Evolutionary conservation across 1,140 invertebrate genomes (phyloP).

Genomic region (Dreissena polymorpha): DNA sequence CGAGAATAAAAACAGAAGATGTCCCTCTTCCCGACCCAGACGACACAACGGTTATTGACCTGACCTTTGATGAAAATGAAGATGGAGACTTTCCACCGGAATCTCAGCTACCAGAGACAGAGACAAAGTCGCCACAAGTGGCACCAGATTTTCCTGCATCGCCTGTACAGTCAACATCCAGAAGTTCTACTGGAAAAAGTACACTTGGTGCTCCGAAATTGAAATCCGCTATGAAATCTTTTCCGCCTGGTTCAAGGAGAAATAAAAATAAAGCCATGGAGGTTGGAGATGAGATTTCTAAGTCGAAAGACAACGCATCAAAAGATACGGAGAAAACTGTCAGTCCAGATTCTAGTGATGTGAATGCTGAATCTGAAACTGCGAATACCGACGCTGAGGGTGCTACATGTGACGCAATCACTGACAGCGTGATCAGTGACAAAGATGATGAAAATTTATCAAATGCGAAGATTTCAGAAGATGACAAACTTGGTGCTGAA

Average conservation of each 20-base stretch:
- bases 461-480: neutral
- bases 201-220: neutral
- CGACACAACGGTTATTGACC: conserved; percentile 26
- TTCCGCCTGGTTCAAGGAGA: neutral
- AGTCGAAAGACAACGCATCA: neutral
- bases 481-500: conserved; percentile 33
- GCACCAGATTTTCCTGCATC: no score
- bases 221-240: no score
- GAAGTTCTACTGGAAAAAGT: neutral
- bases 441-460: neutral
- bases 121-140: neutral
- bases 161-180: neutral
- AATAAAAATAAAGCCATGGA: neutral
- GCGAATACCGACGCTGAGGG: neutral
- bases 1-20: conserved; percentile 43
- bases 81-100: neutral
- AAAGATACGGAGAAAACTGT: neutral
- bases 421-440: neutral
- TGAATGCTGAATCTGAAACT: neutral
- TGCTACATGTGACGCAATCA: neutral
- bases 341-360: neutral
- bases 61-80: conserved; percentile 30
- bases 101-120: neutral
- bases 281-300: neutral
- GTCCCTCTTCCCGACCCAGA: neutral